phyloP scores from a whole-genome alignment of 2,797 vertebrate genomes.

The Ceyx erithaca region DNA sequence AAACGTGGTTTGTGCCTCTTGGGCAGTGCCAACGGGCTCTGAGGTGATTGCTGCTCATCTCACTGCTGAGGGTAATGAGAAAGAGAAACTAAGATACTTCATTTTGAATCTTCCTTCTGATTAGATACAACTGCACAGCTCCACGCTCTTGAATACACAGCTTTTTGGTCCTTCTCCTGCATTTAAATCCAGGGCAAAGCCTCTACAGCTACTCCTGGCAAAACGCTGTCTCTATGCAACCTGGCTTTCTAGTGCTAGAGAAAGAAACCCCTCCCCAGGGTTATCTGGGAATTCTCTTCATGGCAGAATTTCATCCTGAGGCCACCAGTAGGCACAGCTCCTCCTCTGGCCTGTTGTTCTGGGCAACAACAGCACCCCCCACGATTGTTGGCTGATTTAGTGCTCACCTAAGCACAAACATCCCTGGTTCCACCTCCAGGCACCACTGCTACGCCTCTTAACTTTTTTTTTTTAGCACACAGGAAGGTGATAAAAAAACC shows the following conservation, averaged over 20 bases:
- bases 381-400: rapidly evolving
- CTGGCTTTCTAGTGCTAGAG: neutral
- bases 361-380: neutral
- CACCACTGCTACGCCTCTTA: neutral
- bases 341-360: neutral
- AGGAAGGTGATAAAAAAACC: neutral
- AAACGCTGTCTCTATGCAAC: neutral
- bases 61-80: neutral
- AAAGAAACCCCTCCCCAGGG: neutral
- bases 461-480: neutral
- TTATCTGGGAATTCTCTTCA: neutral
- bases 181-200: neutral
- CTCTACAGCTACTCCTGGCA: neutral
- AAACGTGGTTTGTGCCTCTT: neutral
- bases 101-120: neutral
- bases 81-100: neutral
- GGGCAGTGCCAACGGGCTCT: neutral
- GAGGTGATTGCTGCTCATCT: neutral
- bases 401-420: rapidly evolving
- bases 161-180: neutral
- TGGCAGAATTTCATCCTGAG: neutral
- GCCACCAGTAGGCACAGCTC: neutral
- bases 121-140: neutral
- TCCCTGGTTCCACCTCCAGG: neutral
- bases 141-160: neutral